Evolutionary conservation across 2,888 invertebrate genomes (phyloP).

Genomic region (Cactoblastis cactorum): DNA sequence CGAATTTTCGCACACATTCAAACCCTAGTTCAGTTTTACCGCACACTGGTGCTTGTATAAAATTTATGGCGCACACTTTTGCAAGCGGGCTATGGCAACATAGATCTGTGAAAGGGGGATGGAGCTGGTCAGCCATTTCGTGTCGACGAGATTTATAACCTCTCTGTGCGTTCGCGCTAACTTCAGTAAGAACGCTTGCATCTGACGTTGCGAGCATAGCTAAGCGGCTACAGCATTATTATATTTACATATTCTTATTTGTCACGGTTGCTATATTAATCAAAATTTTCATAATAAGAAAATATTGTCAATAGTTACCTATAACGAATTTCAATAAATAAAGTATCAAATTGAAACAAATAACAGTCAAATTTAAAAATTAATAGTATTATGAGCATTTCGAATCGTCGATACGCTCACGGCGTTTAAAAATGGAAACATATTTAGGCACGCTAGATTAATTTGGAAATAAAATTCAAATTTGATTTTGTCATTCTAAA

Average conservation of each 20-base stretch:
- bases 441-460: background rate
- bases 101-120: conserved; percentile 60
- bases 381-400: background rate
- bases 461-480: conserved; percentile 15
- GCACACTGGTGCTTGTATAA: conserved; percentile 72
- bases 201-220: conserved; percentile 41
- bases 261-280: background rate
- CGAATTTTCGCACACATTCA: conserved; percentile 72
- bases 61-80: conserved; percentile 79
- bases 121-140: conserved; percentile 74
- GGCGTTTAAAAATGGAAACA: background rate
- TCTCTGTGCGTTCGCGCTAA: conserved; percentile 63
- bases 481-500: conserved; percentile 20
- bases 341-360: background rate
- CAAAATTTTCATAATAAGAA: background rate
- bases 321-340: background rate
- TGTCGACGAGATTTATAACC: conserved; percentile 77
- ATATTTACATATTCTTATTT: background rate
- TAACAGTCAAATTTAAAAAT: background rate
- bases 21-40: conserved; percentile 64
- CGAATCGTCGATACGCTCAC: background rate
- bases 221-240: conserved; percentile 25
- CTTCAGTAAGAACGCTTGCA: conserved; percentile 64
- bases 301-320: background rate
- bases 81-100: conserved; percentile 62